Evolutionary conservation across 2,888 invertebrate genomes (phyloP).

Genomic region (Eucera pruinosa): DNA sequence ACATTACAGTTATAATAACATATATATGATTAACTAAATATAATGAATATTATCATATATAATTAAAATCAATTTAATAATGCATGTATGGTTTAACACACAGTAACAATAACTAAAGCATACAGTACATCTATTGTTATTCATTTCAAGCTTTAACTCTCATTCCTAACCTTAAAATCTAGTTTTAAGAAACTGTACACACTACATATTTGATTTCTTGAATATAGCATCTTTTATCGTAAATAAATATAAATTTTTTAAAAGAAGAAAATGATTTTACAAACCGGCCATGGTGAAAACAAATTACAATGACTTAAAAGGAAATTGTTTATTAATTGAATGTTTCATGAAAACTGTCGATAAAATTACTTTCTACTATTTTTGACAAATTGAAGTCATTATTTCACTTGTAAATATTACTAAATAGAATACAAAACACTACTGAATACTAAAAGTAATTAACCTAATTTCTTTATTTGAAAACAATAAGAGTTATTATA

Average conservation of each 20-base stretch:
- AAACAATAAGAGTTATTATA: not conserved
- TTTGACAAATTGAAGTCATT: not conserved
- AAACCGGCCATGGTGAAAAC: not conserved
- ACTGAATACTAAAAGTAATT: not conserved
- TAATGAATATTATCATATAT: not conserved
- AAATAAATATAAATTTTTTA: not conserved
- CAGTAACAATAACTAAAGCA: not conserved
- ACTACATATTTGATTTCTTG: not conserved
- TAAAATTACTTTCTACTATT: conserved; percentile 25
- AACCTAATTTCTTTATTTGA: not conserved
- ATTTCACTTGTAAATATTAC: not conserved
- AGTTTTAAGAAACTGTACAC: not conserved
- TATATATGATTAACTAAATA: not conserved
- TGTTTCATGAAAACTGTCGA: conserved; percentile 10
- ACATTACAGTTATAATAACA: too few relatives aligned
- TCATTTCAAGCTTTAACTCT: not conserved
- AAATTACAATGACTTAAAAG: not conserved
- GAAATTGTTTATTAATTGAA: not conserved
- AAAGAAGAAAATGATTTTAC: not conserved
- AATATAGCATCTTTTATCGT: not conserved
- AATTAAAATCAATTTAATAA: not conserved
- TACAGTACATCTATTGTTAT: not conserved
- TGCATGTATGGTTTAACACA: not conserved
- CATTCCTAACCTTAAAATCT: conserved; percentile 33
- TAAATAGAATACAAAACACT: not conserved